These are phyloP conservation scores for Parnassius glacialis DNA, from an alignment of 2,888 invertebrate genomes.

Conservation along the genomic window DNA sequence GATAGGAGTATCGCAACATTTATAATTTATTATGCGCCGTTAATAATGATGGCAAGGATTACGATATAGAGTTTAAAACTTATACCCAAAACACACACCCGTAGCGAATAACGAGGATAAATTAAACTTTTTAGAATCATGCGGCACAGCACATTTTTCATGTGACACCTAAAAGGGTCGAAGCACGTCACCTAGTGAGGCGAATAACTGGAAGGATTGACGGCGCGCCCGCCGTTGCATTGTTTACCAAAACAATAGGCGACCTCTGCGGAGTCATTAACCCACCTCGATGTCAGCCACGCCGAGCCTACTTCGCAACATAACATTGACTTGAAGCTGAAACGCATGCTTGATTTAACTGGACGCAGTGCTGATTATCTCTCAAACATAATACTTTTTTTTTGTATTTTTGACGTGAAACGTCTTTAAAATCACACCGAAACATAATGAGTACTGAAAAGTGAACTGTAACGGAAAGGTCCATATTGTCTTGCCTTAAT, in stretches of 20 bases:
- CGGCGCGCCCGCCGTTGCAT: slow-evolving; percentile 63
- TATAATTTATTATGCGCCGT: no score
- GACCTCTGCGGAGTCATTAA: slow-evolving; percentile 78
- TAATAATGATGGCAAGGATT: not conserved
- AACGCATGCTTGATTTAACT: slow-evolving; percentile 4
- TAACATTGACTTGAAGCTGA: slow-evolving; percentile 18
- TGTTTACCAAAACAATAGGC: slow-evolving; percentile 78
- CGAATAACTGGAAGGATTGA: slow-evolving; percentile 70
- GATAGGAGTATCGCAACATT: not conserved
- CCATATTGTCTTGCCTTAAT: no score
- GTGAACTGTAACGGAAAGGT: no score
- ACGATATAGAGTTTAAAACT: not conserved
- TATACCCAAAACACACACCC: not conserved
- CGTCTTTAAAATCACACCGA: no score
- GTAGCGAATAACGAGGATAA: slow-evolving; percentile 8
- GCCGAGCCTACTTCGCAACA: slow-evolving; percentile 38
- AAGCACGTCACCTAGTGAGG: slow-evolving; percentile 62
- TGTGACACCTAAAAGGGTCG: slow-evolving; percentile 59
- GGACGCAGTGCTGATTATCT: not conserved
- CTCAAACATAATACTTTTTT: no score
- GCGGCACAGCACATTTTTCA: slow-evolving; percentile 22
- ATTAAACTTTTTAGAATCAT: slow-evolving; percentile 21
- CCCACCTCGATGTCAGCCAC: slow-evolving; percentile 68
- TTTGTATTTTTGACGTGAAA: no score
- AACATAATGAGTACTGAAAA: no score